These are phyloP conservation scores for Ammodytes marinus DNA, from an alignment of 2,113 vertebrate genomes.

Conservation along the genomic window DNA sequence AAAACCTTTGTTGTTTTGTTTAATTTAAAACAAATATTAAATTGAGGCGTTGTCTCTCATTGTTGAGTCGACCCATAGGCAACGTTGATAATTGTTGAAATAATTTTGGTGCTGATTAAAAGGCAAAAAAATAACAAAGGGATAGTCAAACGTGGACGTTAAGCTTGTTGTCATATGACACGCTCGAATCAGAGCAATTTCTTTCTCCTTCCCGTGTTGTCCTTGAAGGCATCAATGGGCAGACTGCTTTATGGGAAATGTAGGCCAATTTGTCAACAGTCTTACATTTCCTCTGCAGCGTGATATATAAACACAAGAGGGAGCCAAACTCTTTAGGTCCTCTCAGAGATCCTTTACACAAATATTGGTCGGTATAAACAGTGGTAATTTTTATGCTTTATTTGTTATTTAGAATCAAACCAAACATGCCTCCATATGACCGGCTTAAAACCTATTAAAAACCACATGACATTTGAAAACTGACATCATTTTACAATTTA, in stretches of 20 bases:
- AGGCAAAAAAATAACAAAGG: background rate
- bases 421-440: background rate
- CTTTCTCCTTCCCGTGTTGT: background rate
- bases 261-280: background rate
- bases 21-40: background rate
- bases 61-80: too few relatives aligned
- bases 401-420: background rate
- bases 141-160: background rate
- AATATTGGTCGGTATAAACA: background rate
- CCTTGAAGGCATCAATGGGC: background rate
- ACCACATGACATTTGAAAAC: background rate
- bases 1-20: background rate
- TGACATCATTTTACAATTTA: too few relatives aligned
- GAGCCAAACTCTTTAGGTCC: slow-evolving; percentile 45
- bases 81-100: background rate
- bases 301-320: slow-evolving; percentile 53
- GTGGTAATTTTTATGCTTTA: background rate
- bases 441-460: too few relatives aligned
- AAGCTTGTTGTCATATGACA: too few relatives aligned
- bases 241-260: slow-evolving; percentile 35
- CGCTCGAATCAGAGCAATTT: background rate
- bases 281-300: background rate
- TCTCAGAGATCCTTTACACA: too few relatives aligned
- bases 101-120: background rate
- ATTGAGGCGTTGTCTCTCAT: background rate